A percentile compares a stretch with the other conserved stretches of the same genome.
Evolutionary conservation across 2,113 vertebrate species (phyloP).

Genomic region (Nothoprocta perdicaria): DNA sequence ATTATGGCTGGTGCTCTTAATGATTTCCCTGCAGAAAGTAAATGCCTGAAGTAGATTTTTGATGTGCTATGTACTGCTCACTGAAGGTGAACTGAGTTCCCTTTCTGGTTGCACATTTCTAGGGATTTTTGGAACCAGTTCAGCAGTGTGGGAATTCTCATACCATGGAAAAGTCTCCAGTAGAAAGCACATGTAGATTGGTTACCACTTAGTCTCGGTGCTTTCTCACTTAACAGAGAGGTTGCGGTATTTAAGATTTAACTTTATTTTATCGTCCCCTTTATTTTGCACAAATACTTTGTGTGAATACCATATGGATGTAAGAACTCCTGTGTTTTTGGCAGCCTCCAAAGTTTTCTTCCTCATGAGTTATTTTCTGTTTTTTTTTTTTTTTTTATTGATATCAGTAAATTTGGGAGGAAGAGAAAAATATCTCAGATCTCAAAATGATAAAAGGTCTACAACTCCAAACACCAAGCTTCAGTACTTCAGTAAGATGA

Average conservation of each 20-base stretch:
- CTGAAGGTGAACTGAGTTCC: constrained; percentile 14
- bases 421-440: not conserved
- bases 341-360: constrained; percentile 20
- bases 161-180: not conserved
- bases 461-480: not conserved
- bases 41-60: constrained; percentile 1
- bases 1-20: not conserved
- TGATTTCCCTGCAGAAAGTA: not conserved
- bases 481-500: not conserved
- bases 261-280: not conserved
- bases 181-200: not conserved
- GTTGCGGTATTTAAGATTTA: not conserved
- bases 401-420: constrained; percentile 4
- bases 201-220: not conserved
- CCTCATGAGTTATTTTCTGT: not conserved
- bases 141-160: not conserved
- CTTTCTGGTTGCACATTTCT: not conserved
- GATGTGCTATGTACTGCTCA: not conserved
- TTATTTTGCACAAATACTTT: constrained; percentile 10
- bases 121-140: not conserved
- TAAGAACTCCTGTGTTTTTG: constrained; percentile 24
- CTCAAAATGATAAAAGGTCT: constrained; percentile 9
- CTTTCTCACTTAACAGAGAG: not conserved
- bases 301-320: not conserved
- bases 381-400: not conserved